Percentiles rank a stretch among this genome's conserved stretches.
Conservation (phyloP, 2,113 vertebrate species). For the Tiliqua scincoides region DNA sequence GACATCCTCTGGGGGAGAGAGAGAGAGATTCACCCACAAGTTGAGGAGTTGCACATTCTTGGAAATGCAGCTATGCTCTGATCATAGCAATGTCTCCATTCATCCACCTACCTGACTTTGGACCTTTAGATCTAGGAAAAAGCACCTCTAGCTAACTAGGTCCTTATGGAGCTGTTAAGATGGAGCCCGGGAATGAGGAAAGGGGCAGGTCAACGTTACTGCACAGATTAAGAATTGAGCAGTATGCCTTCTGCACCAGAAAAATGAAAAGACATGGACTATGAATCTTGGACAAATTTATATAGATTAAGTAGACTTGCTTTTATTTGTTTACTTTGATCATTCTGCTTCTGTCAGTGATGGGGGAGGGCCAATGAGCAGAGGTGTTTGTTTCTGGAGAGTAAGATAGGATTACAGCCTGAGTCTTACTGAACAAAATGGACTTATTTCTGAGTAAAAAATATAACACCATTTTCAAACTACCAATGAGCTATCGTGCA, state of each 20-base stretch:
- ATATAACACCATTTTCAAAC: no score
- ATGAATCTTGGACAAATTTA: background rate
- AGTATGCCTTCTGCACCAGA: no score
- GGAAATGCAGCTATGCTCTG: background rate
- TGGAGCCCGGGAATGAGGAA: background rate
- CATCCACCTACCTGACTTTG: background rate
- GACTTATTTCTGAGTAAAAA: no score
- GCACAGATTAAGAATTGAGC: background rate
- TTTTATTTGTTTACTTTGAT: background rate
- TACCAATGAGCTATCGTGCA: no score
- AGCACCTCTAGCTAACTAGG: background rate
- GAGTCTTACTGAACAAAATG: no score
- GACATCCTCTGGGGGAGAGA: constrained; percentile 81
- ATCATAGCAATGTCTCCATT: background rate
- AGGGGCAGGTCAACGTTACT: background rate
- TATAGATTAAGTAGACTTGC: background rate
- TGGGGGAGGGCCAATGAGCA: no score
- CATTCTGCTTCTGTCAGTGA: background rate
- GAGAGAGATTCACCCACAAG: background rate
- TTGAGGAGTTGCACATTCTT: background rate
- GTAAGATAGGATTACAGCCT: no score
- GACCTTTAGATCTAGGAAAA: background rate
- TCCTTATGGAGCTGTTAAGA: background rate
- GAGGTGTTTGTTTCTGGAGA: no score
- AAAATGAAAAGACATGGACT: background rate